These are phyloP conservation scores for Lanistes nyassanus DNA, from an alignment of 1,140 invertebrate species.

Conservation along the genomic window DNA sequence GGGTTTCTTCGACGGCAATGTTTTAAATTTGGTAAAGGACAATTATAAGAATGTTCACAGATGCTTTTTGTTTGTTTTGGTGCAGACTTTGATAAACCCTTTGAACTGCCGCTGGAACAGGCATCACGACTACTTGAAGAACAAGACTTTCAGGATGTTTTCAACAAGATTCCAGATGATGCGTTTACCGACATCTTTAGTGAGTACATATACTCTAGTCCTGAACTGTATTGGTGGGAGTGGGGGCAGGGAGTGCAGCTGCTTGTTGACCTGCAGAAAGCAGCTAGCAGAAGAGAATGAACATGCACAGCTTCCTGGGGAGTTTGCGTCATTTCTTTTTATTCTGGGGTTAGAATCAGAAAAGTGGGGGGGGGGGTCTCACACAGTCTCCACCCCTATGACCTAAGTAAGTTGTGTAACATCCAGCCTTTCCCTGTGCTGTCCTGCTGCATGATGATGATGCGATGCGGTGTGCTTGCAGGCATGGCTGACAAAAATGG, in stretches of 20 bases:
- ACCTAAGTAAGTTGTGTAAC: too few relatives aligned
- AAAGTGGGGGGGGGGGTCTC: background rate
- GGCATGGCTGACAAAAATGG: constrained; percentile 51
- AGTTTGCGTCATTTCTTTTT: background rate
- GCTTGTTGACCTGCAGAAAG: background rate
- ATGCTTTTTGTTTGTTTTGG: constrained; percentile 11
- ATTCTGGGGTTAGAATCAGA: background rate
- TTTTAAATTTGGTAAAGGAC: too few relatives aligned
- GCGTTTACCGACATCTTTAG: constrained; percentile 90
- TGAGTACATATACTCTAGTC: constrained; percentile 54
- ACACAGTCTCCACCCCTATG: too few relatives aligned
- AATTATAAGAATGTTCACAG: too few relatives aligned
- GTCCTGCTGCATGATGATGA: too few relatives aligned
- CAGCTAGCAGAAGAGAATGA: background rate
- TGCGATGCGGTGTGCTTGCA: background rate
- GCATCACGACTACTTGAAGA: constrained; percentile 76
- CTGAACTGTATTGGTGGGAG: background rate
- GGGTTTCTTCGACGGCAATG: too few relatives aligned
- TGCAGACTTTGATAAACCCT: constrained; percentile 62
- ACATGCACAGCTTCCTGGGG: background rate
- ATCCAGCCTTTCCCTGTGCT: background rate
- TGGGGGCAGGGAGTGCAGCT: background rate
- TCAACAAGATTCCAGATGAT: constrained; percentile 89
- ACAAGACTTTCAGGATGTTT: constrained; percentile 87
- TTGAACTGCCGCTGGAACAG: constrained; percentile 70